Base-by-base conservation (phyloP, 1,140 invertebrate genomes). In the Achatina immaculata region DNA sequence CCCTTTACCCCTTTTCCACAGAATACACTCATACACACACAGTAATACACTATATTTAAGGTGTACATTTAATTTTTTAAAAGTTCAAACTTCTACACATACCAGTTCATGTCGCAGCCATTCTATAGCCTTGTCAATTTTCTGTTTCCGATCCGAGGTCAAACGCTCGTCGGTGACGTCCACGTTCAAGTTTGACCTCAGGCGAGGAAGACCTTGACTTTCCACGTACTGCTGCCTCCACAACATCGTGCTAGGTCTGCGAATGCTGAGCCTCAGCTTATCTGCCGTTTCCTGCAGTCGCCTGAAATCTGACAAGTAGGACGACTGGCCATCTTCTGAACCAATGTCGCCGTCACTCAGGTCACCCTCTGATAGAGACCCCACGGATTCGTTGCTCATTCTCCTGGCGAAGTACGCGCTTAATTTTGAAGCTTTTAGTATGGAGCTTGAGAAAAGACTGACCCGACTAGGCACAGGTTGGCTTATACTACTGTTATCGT, bases 71-170 rank as follows among this genome's bases (percentile, higher is more conserved):
- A 45, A 7, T 45, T 6, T 6, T 16, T 45, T 45, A 45, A 45
- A 6, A 45, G 16, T 16, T 7, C 43, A 36, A 58, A 1, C 6
- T 1, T 4, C 16, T n/a, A n/a, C 48, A 81, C 83, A 69, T 68
- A 86, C 85, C 81, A 86, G 71, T 72, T 86, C 81, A 31, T 78
- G 79, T 38, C 81, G 66, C 16, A 86, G 71, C 85, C 85, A 86
- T 19, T 83, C 81, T n/a, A 86, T 65, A 40, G 85, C 82, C 11
- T 69, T 69, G 40, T 84, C 75, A n/a, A 86, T 84, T 31, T 74
- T 62, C 34, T 82, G 36, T n/a, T 81, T 83, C 36, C 83, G 58
- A 31, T 83, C 85, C 0, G 43, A 45, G 11, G 83, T 86, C 40
- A 83, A 66, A 34, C 71, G 66, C 38, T 78, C 76, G 21, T 83